A percentile compares a stretch with the other conserved stretches of the same genome.
Conservation (phyloP, 2,888 invertebrate species). For the Eledone cirrhosa region DNA sequence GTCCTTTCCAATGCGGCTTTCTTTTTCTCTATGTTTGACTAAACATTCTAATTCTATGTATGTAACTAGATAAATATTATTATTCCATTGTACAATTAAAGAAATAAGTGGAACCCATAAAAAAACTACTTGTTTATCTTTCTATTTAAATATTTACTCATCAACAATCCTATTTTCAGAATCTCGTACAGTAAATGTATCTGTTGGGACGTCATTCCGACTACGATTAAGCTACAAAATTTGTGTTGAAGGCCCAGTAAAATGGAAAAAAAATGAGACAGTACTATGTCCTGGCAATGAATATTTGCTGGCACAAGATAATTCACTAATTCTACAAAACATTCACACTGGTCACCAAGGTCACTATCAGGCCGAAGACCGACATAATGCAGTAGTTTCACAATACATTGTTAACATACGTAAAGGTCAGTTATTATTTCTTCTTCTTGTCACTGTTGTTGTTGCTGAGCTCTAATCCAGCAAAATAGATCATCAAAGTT, state of each 20-base stretch:
- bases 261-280: slow-evolving; percentile 39
- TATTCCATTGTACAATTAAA: no score
- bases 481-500: no score
- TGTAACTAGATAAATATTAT: no score
- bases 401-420: slow-evolving; percentile 40
- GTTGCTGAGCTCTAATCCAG: neutral
- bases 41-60: no score
- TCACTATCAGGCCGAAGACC: slow-evolving; percentile 39
- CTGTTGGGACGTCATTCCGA: slow-evolving; percentile 39
- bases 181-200: neutral
- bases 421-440: slow-evolving; percentile 37
- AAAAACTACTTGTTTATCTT: no score
- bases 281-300: slow-evolving; percentile 34
- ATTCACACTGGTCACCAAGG: slow-evolving; percentile 41
- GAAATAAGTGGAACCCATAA: no score
- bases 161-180: slow-evolving; percentile 7
- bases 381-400: slow-evolving; percentile 38
- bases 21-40: no score
- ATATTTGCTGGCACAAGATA: slow-evolving; percentile 42
- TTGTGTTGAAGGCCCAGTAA: slow-evolving; percentile 39
- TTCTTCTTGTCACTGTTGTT: neutral
- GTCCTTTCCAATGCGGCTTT: no score
- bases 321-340: slow-evolving; percentile 45
- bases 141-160: no score
- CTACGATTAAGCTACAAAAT: slow-evolving; percentile 40